Conservation (phyloP, 2,888 invertebrate species). For the Pantelozetes paolii region DNA sequence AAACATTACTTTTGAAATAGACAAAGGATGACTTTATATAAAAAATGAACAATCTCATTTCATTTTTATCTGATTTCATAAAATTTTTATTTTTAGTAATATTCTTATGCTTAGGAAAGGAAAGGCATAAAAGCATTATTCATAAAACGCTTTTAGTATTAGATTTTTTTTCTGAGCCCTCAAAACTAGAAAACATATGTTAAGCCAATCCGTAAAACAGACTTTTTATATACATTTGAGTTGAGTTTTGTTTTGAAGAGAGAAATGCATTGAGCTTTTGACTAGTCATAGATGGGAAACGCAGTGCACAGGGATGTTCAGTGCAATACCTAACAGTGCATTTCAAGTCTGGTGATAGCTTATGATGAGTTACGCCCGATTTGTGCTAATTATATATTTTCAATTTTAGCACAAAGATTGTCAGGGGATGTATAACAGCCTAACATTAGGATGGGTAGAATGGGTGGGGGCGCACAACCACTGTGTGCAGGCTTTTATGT, state of each 20-base stretch:
- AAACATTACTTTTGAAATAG: no score
- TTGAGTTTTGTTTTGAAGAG: not conserved
- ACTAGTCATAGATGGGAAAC: not conserved
- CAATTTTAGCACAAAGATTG: constrained; percentile 27
- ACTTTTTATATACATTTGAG: no score
- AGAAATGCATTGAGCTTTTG: not conserved
- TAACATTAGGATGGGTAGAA: constrained; percentile 2
- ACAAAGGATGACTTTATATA: no score
- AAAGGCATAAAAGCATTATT: not conserved
- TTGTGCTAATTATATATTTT: constrained; percentile 36
- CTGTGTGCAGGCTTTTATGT: constrained; percentile 24
- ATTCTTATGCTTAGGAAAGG: no score
- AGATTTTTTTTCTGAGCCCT: not conserved
- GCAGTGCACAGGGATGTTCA: not conserved
- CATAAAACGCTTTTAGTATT: not conserved
- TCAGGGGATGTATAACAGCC: constrained; percentile 5
- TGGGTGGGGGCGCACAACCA: constrained; percentile 24
- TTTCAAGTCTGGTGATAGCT: constrained; percentile 25
- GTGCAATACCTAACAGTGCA: not conserved
- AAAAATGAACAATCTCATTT: no score
- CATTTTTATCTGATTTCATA: no score
- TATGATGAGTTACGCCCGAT: constrained; percentile 33
- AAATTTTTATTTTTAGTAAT: no score
- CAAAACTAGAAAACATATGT: constrained; percentile 16
- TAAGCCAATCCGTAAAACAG: not conserved